These are phyloP conservation scores for Cathartes aura DNA, from an alignment of 2,113 vertebrate genomes.

Conservation along the genomic window DNA sequence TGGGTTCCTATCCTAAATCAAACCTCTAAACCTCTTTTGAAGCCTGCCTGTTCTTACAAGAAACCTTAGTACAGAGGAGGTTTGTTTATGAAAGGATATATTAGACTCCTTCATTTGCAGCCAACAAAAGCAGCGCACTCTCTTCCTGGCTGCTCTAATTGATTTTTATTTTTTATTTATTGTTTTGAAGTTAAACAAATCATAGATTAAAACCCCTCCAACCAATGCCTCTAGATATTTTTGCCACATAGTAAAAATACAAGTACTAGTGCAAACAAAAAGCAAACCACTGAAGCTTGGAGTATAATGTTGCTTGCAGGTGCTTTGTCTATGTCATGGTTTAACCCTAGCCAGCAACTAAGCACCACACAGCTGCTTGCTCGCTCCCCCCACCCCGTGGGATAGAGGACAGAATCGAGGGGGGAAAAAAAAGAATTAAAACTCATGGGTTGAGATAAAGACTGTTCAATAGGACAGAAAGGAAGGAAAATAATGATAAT, in stretches of 20 bases:
- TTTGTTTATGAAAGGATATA: constrained; percentile 47
- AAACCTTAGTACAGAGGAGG: neutral
- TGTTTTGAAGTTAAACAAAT: constrained; percentile 64
- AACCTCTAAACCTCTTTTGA: neutral
- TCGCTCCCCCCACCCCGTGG: too few relatives aligned
- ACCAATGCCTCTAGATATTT: neutral
- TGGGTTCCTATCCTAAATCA: neutral
- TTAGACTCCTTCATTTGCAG: constrained; percentile 46
- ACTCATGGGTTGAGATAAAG: too few relatives aligned
- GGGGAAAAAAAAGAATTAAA: too few relatives aligned
- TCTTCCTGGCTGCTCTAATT: constrained; percentile 30
- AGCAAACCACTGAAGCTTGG: neutral
- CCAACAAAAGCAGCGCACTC: constrained; percentile 47
- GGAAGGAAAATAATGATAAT: too few relatives aligned
- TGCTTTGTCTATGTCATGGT: neutral
- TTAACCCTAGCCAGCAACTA: too few relatives aligned
- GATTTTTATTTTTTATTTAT: constrained; percentile 62
- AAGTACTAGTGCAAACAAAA: neutral
- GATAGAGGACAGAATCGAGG: too few relatives aligned
- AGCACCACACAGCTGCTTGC: too few relatives aligned
- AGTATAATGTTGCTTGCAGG: neutral
- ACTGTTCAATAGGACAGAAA: too few relatives aligned
- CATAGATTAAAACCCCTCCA: neutral
- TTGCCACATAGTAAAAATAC: constrained; percentile 17
- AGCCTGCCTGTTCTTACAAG: constrained; percentile 38